Evolutionary conservation across 2,888 invertebrate genomes (phyloP).

Genomic region (Lasius platythorax): DNA sequence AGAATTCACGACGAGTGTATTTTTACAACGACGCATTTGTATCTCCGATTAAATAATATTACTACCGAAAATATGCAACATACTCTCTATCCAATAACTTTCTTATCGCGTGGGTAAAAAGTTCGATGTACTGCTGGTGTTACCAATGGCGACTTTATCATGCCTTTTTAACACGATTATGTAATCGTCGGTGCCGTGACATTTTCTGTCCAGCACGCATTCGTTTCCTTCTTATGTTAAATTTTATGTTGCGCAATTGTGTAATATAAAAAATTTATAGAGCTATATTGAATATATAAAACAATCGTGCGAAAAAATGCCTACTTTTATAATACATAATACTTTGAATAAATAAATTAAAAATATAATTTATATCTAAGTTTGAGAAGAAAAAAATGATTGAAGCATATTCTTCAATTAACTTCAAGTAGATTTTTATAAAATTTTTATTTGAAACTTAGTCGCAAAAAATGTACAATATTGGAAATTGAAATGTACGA

Average conservation of each 20-base stretch:
- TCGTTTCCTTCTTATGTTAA: constrained; percentile 15
- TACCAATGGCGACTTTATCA: constrained; percentile 15
- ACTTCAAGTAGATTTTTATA: not conserved
- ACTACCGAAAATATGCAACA: constrained; percentile 10
- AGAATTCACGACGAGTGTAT: constrained; percentile 10
- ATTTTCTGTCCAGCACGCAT: not conserved
- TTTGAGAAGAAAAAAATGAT: not conserved
- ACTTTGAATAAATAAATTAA: not conserved
- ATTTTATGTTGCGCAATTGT: not conserved
- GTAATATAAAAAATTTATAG: not conserved
- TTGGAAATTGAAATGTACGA: not conserved
- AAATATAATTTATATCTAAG: not conserved
- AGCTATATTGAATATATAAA: not conserved
- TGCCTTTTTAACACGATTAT: constrained; percentile 9
- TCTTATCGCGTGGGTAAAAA: constrained; percentile 27
- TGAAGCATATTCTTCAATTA: not conserved
- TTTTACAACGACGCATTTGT: constrained; percentile 26
- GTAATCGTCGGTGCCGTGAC: constrained; percentile 7
- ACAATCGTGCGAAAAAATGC: not conserved
- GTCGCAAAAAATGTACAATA: not conserved
- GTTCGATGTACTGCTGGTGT: constrained; percentile 25
- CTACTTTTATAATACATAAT: constrained; percentile 11
- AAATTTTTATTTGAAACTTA: not conserved
- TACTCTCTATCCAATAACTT: not conserved
- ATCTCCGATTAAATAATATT: constrained; percentile 2